Conservation (phyloP, 1,140 invertebrate species). For the Cataglyphis hispanica region DNA sequence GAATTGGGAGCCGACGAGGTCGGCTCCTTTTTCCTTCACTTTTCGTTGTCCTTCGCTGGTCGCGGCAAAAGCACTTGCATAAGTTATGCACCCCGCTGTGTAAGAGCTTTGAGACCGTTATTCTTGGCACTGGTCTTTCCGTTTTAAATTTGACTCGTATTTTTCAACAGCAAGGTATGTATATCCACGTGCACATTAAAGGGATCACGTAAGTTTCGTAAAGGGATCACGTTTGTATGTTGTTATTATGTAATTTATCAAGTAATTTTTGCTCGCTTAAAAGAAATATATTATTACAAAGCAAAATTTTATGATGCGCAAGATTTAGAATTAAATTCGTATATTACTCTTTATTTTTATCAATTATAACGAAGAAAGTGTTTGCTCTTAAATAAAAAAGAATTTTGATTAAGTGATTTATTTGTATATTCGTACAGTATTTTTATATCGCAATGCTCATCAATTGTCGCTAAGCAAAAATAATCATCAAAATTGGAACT, state of each 20-base stretch:
- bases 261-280: not conserved
- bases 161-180: not conserved
- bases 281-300: not conserved
- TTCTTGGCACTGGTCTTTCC: slow-evolving; percentile 39
- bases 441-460: not conserved
- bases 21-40: slow-evolving; percentile 31
- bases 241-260: not conserved
- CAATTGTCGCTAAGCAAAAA: slow-evolving; percentile 2
- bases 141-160: slow-evolving; percentile 40
- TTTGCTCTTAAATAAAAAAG: not conserved
- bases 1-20: not conserved
- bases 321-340: too few species aligned
- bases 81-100: slow-evolving; percentile 50
- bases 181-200: not conserved
- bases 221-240: not conserved
- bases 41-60: slow-evolving; percentile 25
- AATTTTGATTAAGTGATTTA: not conserved
- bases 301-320: too few species aligned
- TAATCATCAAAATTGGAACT: not conserved
- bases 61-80: slow-evolving; percentile 49
- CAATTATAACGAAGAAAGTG: not conserved
- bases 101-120: slow-evolving; percentile 56
- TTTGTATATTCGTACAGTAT: not conserved
- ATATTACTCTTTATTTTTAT: too few species aligned
- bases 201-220: too few species aligned